Evolutionary conservation across 2,113 vertebrate species (phyloP).

Genomic region (Narcine bancroftii): DNA sequence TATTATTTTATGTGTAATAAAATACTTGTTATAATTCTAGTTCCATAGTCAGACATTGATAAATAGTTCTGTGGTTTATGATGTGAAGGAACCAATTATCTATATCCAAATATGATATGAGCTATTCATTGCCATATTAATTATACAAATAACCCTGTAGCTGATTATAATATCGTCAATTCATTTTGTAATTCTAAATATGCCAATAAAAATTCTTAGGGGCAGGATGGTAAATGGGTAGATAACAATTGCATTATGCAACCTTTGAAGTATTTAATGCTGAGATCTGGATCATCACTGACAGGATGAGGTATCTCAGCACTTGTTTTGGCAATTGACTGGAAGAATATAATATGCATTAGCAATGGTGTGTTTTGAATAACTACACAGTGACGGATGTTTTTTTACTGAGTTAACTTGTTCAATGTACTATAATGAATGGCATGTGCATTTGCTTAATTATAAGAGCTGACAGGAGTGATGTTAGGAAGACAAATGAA

Average conservation of each 20-base stretch:
- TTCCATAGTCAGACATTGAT: not conserved
- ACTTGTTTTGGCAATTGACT: too few relatives aligned
- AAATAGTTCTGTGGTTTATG: not conserved
- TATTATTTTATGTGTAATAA: not conserved
- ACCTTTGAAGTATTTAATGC: not conserved
- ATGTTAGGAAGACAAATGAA: slow-evolving; percentile 17
- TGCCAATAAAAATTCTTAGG: not conserved
- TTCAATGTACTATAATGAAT: slow-evolving; percentile 21
- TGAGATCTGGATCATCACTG: slow-evolving; percentile 3
- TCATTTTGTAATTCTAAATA: not conserved
- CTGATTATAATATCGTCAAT: not conserved
- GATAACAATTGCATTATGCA: not conserved
- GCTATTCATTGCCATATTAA: not conserved
- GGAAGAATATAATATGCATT: not conserved
- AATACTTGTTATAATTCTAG: not conserved
- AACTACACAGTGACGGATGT: not conserved
- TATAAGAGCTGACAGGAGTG: slow-evolving; percentile 17
- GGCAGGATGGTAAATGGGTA: not conserved
- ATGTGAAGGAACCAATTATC: not conserved
- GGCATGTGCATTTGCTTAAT: not conserved
- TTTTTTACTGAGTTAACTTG: slow-evolving; percentile 21
- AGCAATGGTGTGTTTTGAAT: not conserved
- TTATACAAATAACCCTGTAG: not conserved
- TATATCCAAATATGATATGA: not conserved
- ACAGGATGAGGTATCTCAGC: not conserved